phyloP scores from a whole-genome alignment of 2,113 vertebrate genomes.

The Pipra filicauda region DNA sequence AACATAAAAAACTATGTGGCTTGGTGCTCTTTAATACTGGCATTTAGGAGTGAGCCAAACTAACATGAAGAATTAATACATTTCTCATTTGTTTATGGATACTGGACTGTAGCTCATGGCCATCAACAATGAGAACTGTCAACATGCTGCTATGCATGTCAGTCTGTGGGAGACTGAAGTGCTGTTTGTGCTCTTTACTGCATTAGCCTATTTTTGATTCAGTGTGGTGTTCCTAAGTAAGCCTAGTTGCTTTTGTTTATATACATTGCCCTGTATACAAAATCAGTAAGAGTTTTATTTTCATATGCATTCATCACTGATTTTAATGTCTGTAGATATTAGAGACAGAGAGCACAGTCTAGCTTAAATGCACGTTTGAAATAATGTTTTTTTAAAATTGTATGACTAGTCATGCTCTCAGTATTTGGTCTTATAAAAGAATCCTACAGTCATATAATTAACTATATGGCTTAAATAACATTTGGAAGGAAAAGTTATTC shows the following conservation, averaged over 20 bases:
- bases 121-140: background rate
- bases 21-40: background rate
- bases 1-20: background rate
- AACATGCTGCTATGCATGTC: background rate
- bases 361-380: background rate
- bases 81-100: background rate
- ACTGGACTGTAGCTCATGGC: background rate
- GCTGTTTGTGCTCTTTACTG: background rate
- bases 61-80: background rate
- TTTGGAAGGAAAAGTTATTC: background rate
- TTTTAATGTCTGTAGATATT: background rate
- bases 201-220: background rate
- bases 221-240: background rate
- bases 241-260: background rate
- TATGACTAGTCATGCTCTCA: background rate
- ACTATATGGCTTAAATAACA: background rate
- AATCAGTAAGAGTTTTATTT: background rate
- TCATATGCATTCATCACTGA: background rate
- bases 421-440: background rate
- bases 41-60: background rate
- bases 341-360: background rate
- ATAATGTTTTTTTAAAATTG: background rate
- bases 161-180: background rate
- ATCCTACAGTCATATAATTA: background rate
- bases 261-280: background rate